Evolutionary conservation across 2,113 vertebrate species (phyloP).

Genomic region (Delphinapterus leucas): DNA sequence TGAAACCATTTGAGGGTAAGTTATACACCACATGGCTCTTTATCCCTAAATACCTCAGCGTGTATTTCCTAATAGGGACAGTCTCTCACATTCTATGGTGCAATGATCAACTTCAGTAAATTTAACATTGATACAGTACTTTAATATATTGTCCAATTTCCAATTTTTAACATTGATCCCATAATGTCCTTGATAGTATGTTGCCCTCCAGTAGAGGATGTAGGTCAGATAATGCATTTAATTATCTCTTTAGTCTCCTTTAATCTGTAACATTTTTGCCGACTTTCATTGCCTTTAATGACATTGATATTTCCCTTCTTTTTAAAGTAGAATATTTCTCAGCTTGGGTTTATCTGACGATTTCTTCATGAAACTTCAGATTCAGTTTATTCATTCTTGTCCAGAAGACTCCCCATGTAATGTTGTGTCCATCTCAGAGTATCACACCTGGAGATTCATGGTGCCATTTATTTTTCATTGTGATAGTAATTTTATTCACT

Average conservation of each 20-base stretch:
- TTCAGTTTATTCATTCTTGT: not conserved
- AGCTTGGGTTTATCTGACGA: not conserved
- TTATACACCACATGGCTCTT: not conserved
- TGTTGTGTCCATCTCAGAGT: not conserved
- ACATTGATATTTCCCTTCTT: not conserved
- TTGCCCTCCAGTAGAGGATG: not conserved
- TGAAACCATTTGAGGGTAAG: not conserved
- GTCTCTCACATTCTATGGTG: not conserved
- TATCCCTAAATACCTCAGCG: not conserved
- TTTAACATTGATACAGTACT: not conserved
- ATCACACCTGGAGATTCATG: not conserved
- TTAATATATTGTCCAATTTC: not conserved
- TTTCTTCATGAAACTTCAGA: slow-evolving; percentile 6
- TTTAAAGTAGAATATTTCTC: not conserved
- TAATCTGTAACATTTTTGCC: not conserved
- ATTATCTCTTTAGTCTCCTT: not conserved
- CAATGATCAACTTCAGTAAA: not conserved
- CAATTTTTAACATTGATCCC: not conserved
- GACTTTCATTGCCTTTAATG: not conserved
- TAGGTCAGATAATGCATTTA: not conserved
- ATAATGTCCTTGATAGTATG: not conserved
- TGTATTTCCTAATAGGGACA: not conserved
- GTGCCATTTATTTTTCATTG: not conserved
- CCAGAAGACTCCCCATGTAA: not conserved
- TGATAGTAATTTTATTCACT: not conserved